Percentiles rank a stretch among this genome's conserved stretches.
These are phyloP conservation scores for Mohoua ochrocephala DNA, from an alignment of 2,113 vertebrate genomes.

Conservation along the genomic window DNA sequence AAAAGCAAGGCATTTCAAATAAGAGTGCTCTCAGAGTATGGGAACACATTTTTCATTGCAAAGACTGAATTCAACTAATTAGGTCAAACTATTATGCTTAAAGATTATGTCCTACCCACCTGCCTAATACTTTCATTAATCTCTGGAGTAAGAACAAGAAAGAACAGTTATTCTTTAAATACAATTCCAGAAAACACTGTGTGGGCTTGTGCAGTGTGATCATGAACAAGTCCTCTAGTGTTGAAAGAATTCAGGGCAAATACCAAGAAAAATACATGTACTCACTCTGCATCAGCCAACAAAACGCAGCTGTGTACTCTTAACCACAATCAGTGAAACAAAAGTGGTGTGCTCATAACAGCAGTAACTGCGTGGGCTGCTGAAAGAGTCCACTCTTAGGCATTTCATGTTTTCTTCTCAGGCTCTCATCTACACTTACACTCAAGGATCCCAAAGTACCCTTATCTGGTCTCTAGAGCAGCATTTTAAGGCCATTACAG, in stretches of 20 bases:
- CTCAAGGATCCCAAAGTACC: not conserved
- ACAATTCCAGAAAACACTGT: slow-evolving; percentile 48
- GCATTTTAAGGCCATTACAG: not conserved
- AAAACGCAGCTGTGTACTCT: not conserved
- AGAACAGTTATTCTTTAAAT: slow-evolving; percentile 42
- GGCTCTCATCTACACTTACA: not conserved
- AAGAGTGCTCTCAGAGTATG: not conserved
- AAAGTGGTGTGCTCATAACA: not conserved
- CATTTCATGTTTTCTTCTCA: not conserved
- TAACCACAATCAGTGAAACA: not conserved
- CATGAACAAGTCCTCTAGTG: slow-evolving; percentile 40
- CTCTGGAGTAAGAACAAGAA: slow-evolving; percentile 25
- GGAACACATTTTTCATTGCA: not conserved
- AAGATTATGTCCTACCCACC: slow-evolving; percentile 49
- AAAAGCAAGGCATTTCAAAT: not conserved
- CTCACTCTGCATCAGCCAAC: not conserved
- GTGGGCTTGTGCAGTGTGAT: slow-evolving; percentile 29
- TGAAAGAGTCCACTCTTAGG: not conserved
- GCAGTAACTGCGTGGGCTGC: not conserved
- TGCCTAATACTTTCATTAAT: slow-evolving; percentile 44
- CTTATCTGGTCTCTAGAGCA: not conserved
- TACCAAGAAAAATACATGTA: slow-evolving; percentile 46
- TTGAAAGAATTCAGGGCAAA: slow-evolving; percentile 56
- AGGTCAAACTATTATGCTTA: slow-evolving; percentile 27
- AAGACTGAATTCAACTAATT: slow-evolving; percentile 44